Conservation (phyloP, 2,113 vertebrate genomes). For the Leptocoma aspasia region DNA sequence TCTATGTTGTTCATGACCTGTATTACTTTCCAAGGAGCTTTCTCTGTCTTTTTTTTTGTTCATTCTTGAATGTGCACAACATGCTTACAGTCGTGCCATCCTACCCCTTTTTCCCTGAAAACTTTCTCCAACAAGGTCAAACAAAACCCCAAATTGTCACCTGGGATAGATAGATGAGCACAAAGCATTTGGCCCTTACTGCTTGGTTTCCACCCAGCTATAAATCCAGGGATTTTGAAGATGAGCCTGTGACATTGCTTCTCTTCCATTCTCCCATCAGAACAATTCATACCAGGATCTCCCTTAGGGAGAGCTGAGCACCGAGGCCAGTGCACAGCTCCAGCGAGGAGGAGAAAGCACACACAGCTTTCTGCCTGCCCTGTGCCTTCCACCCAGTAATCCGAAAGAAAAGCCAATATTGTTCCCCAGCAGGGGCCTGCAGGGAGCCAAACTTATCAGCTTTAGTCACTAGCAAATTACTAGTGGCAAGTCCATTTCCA, state of each 20-base stretch:
- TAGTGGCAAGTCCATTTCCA: constrained; percentile 69
- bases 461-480: constrained; percentile 74
- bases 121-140: not conserved
- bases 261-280: not conserved
- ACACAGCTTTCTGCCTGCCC: not conserved
- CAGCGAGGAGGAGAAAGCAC: not conserved
- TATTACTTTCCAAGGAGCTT: not conserved
- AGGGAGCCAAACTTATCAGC: constrained; percentile 70
- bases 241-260: not conserved
- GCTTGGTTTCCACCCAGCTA: not conserved
- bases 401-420: constrained; percentile 52
- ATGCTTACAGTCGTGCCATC: not conserved
- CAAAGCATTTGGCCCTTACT: not conserved
- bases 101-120: not conserved
- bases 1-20: not conserved
- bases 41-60: not conserved
- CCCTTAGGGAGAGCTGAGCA: not conserved
- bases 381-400: constrained; percentile 19
- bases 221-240: not conserved
- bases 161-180: not conserved
- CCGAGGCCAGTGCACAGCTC: accelerated
- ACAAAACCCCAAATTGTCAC: not conserved
- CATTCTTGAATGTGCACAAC: not conserved
- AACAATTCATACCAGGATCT: not conserved
- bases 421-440: not conserved